A percentile compares a stretch with the other conserved stretches of the same genome.
phyloP scores from a whole-genome alignment of 2,113 vertebrate genomes.

The Pimephales promelas region DNA sequence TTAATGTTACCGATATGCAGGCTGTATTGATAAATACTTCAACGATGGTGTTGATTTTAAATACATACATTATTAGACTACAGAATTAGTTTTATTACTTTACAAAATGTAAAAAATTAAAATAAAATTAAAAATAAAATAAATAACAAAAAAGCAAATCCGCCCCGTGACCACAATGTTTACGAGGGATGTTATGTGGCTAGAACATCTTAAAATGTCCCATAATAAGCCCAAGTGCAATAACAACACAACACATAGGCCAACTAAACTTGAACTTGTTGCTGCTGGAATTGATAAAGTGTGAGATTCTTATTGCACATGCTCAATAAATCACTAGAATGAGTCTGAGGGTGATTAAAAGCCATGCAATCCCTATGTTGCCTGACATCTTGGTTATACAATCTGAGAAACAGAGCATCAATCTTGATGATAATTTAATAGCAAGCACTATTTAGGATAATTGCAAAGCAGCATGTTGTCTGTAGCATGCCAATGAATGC shows the following conservation, averaged over 20 bases:
- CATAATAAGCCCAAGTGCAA: not conserved
- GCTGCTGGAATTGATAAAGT: conserved; percentile 14
- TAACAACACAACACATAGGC: not conserved
- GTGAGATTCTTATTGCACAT: conserved; percentile 24
- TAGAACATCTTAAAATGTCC: not conserved
- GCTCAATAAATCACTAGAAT: conserved; percentile 25
- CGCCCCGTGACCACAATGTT: not conserved
- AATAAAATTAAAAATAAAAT: not conserved
- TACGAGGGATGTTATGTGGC: not conserved
- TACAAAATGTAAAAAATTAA: not conserved
- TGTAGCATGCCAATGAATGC: conserved; percentile 27
- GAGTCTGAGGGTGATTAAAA: conserved; percentile 11
- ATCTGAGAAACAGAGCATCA: conserved; percentile 37
- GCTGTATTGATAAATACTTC: not conserved
- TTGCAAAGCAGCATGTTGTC: conserved; percentile 37
- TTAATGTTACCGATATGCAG: not conserved
- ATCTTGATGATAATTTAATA: conserved; percentile 49
- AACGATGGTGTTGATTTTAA: not conserved
- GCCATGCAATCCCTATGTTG: conserved; percentile 6
- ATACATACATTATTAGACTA: not conserved
- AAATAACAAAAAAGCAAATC: not conserved
- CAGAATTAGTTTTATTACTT: not conserved
- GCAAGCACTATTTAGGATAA: conserved; percentile 27
- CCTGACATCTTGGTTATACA: conserved; percentile 15
- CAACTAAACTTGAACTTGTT: not conserved